Evolutionary conservation across 2,888 invertebrate genomes (phyloP).

Genomic region (Habrosyne pyritoides): DNA sequence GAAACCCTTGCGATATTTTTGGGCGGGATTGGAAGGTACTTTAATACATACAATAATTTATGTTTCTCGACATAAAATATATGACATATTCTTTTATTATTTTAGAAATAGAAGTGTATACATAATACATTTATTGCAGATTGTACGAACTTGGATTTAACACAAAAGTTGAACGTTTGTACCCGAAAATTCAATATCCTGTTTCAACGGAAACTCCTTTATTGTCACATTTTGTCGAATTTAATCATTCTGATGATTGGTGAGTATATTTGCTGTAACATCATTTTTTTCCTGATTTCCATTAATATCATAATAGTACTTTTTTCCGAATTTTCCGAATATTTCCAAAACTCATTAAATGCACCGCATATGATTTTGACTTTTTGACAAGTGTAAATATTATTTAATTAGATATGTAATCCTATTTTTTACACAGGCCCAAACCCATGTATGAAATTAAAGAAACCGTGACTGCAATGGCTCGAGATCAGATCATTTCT

Average conservation of each 20-base stretch:
- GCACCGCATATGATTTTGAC: no score
- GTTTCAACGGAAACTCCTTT: conserved; percentile 3
- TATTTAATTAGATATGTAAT: neutral
- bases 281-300: no score
- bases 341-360: no score
- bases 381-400: no score
- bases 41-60: neutral
- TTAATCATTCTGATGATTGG: neutral
- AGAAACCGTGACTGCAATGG: neutral
- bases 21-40: conserved; percentile 12
- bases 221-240: conserved; percentile 1
- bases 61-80: no score
- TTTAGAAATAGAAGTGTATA: no score
- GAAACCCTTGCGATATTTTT: neutral
- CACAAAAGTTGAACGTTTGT: neutral
- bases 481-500: neutral
- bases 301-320: no score
- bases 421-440: neutral
- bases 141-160: conserved; percentile 1
- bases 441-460: neutral
- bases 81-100: no score
- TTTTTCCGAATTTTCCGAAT: no score
- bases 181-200: neutral
- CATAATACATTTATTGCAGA: no score
- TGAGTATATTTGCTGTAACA: neutral